Percentiles rank a stretch among this genome's conserved stretches.
phyloP scores from a whole-genome alignment of 2,113 vertebrate genomes.

The Myodes glareolus region DNA sequence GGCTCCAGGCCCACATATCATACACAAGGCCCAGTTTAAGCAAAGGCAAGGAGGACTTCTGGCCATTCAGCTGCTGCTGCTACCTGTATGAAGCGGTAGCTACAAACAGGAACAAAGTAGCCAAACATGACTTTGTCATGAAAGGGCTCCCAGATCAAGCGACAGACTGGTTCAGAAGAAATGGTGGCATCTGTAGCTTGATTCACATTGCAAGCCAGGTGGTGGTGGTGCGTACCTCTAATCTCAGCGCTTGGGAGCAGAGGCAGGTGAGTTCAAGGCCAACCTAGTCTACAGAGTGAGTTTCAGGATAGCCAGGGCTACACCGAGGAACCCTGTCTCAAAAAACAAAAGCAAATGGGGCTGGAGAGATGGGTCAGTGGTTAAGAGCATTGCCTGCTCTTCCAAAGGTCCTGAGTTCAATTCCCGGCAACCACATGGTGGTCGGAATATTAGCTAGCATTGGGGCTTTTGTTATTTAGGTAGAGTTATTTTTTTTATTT shows the following conservation, averaged over 20 bases:
- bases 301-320: not conserved
- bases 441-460: not conserved
- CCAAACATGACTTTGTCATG: no score
- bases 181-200: accelerated
- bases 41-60: accelerated
- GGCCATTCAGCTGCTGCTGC: accelerated
- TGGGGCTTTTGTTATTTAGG: not conserved
- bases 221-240: not conserved
- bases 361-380: no score
- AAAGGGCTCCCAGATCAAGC: not conserved
- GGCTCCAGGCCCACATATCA: not conserved
- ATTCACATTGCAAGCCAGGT: not conserved
- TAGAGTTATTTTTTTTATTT: not conserved
- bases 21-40: not conserved
- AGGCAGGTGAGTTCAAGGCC: not conserved
- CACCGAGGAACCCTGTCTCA: not conserved
- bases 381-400: no score
- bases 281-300: not conserved
- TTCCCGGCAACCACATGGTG: no score
- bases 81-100: not conserved
- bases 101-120: not conserved
- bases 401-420: no score
- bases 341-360: not conserved
- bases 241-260: not conserved
- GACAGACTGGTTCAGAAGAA: not conserved